Percentiles rank a stretch among this genome's conserved stretches.
Conservation (phyloP, 35 echinoderm and acorn worm species). For the Lytechinus pictus region DNA sequence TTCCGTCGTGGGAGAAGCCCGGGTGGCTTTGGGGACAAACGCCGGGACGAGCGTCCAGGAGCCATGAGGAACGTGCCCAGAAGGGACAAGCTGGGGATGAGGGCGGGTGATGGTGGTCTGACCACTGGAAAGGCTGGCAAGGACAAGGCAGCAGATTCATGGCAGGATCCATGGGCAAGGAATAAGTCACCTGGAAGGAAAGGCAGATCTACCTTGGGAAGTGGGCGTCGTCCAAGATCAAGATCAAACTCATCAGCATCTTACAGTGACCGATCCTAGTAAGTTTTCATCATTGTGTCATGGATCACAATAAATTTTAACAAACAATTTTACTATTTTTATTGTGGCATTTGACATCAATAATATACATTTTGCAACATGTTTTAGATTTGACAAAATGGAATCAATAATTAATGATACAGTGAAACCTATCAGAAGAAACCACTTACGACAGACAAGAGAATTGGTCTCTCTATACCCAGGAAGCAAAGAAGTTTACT, state of each 20-base stretch:
- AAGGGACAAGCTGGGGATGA: background rate
- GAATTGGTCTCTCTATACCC: no score
- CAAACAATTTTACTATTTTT: no score
- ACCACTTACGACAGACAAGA: no score
- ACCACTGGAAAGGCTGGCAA: background rate
- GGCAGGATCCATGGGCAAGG: conserved; percentile 95
- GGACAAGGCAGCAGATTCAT: conserved; percentile 76
- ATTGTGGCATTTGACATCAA: no score
- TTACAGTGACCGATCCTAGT: conserved; percentile 67
- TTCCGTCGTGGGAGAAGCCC: conserved; percentile 35
- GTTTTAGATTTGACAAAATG: no score
- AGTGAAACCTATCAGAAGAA: no score
- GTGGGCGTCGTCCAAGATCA: conserved; percentile 64
- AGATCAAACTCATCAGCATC: conserved; percentile 86
- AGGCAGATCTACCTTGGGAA: conserved; percentile 20
- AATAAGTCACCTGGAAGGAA: conserved; percentile 75
- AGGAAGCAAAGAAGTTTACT: no score
- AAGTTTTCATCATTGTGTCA: background rate
- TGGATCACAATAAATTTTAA: no score
- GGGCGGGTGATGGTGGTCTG: background rate
- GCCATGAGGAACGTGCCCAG: conserved; percentile 38
- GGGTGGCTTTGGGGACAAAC: conserved; percentile 40
- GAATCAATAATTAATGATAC: no score
- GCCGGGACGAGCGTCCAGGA: background rate
- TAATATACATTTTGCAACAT: no score